A percentile compares a stretch with the other conserved stretches of the same genome.
phyloP scores from a whole-genome alignment of 2,888 invertebrate species.

The Trissonchulus sp. region DNA sequence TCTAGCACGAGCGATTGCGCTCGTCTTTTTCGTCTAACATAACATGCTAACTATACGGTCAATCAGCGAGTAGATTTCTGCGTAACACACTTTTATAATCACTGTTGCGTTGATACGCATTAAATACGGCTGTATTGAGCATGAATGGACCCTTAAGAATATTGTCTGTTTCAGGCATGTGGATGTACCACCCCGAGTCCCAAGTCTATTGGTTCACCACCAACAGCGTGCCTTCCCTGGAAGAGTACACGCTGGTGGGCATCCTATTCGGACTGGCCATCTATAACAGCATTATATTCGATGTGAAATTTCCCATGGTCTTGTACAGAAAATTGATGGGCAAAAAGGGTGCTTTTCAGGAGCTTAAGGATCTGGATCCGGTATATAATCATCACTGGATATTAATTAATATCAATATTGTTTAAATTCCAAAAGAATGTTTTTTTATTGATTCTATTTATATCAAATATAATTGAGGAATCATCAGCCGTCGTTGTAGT shows the following conservation, averaged over 20 bases:
- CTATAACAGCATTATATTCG: constrained; percentile 88
- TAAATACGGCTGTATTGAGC: too few relatives aligned
- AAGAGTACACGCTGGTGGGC: constrained; percentile 86
- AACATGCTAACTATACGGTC: too few relatives aligned
- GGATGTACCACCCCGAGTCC: constrained; percentile 59
- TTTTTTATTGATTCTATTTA: constrained; percentile 16
- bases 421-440: background rate
- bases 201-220: constrained; percentile 77
- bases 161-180: too few relatives aligned
- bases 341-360: constrained; percentile 76
- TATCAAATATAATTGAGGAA: background rate
- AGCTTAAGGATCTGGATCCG: constrained; percentile 80
- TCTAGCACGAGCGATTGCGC: too few relatives aligned
- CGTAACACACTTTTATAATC: too few relatives aligned
- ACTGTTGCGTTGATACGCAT: too few relatives aligned
- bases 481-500: background rate
- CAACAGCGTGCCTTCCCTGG: constrained; percentile 84
- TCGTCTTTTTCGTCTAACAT: too few relatives aligned
- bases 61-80: too few relatives aligned
- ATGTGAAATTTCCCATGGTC: constrained; percentile 90
- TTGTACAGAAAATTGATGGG: constrained; percentile 87
- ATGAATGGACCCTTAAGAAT: too few relatives aligned
- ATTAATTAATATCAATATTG: constrained; percentile 17
- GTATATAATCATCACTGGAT: constrained; percentile 57
- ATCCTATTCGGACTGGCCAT: constrained; percentile 88